Percentiles rank a stretch among this genome's conserved stretches.
Evolutionary conservation across 2,888 invertebrate species (phyloP).

Genomic region (Muscina levida): DNA sequence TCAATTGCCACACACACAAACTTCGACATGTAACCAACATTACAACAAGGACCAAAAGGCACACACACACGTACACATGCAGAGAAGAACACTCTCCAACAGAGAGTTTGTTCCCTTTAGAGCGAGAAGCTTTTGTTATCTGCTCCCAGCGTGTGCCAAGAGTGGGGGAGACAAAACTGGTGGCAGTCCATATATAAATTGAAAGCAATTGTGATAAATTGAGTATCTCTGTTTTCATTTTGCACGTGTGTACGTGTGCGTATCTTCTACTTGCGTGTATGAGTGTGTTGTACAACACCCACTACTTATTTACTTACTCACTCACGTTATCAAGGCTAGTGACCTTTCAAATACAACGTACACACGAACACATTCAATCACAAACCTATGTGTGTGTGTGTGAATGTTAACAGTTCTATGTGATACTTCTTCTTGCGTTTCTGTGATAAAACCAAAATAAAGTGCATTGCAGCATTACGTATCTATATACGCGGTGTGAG

Average conservation of each 20-base stretch:
- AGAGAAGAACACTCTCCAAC: no score
- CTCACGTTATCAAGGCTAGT: constrained; percentile 64
- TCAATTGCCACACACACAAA: constrained; percentile 40
- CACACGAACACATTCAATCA: constrained; percentile 6
- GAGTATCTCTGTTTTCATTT: constrained; percentile 64
- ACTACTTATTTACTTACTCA: constrained; percentile 57
- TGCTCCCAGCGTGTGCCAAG: not conserved
- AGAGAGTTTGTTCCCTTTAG: no score
- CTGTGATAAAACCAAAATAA: constrained; percentile 16
- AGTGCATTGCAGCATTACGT: constrained; percentile 9
- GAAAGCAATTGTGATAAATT: constrained; percentile 66
- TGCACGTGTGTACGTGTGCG: constrained; percentile 56
- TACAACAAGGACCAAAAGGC: not conserved
- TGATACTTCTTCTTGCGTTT: no score
- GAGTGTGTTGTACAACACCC: constrained; percentile 51
- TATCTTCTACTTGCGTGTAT: not conserved
- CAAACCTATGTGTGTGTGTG: no score
- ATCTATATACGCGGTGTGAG: no score
- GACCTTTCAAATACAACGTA: constrained; percentile 55
- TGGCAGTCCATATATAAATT: constrained; percentile 47
- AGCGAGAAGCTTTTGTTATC: no score
- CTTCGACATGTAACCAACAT: not conserved
- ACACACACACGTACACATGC: no score
- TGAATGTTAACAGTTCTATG: no score
- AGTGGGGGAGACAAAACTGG: not conserved